Evolutionary conservation across 2,113 vertebrate species (phyloP), one percentile per base, ranked within the genome.

Genomic region (Trochalopteron elliotii): DNA sequence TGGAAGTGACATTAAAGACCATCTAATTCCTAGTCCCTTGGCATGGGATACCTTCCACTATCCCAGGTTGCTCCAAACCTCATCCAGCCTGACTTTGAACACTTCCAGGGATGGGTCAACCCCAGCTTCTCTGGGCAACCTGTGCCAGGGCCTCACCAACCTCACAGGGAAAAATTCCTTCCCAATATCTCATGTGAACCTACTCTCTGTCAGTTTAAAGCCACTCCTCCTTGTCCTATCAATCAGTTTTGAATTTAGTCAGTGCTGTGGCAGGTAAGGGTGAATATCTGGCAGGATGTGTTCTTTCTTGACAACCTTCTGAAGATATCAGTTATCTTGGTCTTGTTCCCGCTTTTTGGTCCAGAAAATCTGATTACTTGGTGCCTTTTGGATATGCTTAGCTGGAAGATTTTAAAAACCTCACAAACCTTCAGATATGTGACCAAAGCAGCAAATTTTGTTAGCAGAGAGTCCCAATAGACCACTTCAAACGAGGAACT

Each of bases 51-150:
- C 2, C 15, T 90, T 77, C 22, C 25, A 42, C 35, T 1, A 44
- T 1, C 3, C 35, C 64, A 90, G 47, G 8, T 0, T 61, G 21
- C 63, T 61, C 40, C 71, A 56, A 69, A 3, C 14, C 7, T 15
- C 0, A 0, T 56, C 39, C 56, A 77, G 0, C 5, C 40, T 42
- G 40, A 14, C 17, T 55, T 55, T 7, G 56, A 0, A 33, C 56
- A 28, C 15, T 77, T 17, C 64, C 80, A 70, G 27, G 18, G 42
- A 56, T 56, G 56, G 15, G 15, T 0, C 42, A 37, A 0, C 35
- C 27, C 50, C 42, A 70, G 21, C 49, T 83, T 44, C 71, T 69
- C 30, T 61, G 40, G 27, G 4, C 5, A 40, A 0, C 24, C 17
- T 27, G 7, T 83, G 15, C 49, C 63, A 35, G 25, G 17, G 3